Percentiles rank a stretch among this genome's conserved stretches.
Evolutionary conservation across 2,888 invertebrate genomes (phyloP).

Genomic region (Macroteleia sp.): DNA sequence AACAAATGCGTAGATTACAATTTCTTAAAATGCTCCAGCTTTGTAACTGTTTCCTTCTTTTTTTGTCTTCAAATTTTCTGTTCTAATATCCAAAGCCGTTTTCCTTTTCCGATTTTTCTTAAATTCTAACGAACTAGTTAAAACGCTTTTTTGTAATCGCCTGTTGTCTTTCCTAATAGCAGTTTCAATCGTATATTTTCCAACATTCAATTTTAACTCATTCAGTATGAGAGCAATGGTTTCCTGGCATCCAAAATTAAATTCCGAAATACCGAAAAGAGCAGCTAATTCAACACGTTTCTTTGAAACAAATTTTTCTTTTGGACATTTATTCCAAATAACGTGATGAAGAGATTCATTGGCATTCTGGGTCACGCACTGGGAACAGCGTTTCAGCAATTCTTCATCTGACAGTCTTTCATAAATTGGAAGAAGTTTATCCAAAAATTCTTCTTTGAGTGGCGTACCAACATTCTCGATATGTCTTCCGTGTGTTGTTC

Average conservation of each 20-base stretch:
- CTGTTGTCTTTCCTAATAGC: background rate
- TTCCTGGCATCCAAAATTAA: background rate
- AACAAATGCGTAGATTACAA: background rate
- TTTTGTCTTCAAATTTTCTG: constrained; percentile 2
- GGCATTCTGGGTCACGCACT: no score
- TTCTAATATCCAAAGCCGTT: background rate
- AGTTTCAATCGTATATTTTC: background rate
- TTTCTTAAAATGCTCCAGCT: constrained; percentile 9
- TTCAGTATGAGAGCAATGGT: background rate
- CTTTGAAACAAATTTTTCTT: no score
- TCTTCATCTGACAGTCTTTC: no score
- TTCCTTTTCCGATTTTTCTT: constrained; percentile 5
- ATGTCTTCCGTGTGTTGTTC: no score
- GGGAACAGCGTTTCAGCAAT: no score
- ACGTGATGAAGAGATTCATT: no score
- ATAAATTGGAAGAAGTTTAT: no score
- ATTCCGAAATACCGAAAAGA: background rate
- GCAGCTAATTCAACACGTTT: background rate
- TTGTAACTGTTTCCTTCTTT: constrained; percentile 15
- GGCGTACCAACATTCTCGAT: no score
- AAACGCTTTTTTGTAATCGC: background rate
- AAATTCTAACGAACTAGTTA: constrained; percentile 1
- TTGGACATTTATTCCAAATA: no score
- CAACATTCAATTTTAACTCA: background rate
- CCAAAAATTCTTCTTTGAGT: no score